Evolutionary conservation across 2,113 vertebrate species (phyloP), one percentile per base, ranked within the genome.

Genomic region (Paralichthys olivaceus): DNA sequence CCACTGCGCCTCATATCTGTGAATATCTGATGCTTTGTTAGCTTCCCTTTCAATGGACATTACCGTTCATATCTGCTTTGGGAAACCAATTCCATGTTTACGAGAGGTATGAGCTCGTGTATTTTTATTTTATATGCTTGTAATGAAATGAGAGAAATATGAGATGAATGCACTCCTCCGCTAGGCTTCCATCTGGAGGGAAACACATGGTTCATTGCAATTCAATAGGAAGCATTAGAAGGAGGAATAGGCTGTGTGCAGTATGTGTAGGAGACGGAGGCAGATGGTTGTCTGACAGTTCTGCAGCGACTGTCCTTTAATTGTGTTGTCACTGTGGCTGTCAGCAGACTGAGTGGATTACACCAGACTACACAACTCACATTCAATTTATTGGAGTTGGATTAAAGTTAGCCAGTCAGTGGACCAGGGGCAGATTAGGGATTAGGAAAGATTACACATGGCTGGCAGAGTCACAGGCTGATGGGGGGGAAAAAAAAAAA

Each of bases 281-380:
- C 87, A 89, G 87, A 90, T 83, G 67, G 86, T 59, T 77, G 76
- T 69, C 67, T 81, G 77, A 74, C 71, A 77, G 65, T 64, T 9
- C 9, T 28, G 56, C 28, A 19, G 17, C 69, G 62, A 80, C 60
- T 13, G 29, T 28, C 59, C 61, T 72, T 54, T 79, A 69, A 75
- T 65, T 72, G 80, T 84, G 63, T 77, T 74, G 87, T 89, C 81
- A 81, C 76, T 70, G 79, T 79, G 60, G 77, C 77, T 78, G 86
- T 87, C 89, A 71, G 84, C 70, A 65, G 62, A 60, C 85, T 80
- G 85, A 89, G 60, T 85, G 85, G 91, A 92, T 90, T 91, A 90
- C 80, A 69, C n/a, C 74, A 26, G 55, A 78, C 86, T 47, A 69
- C 78, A 74, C 45, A 77, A 72, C 61, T 69, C 83, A 4, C 66